A percentile compares a stretch with the other conserved stretches of the same genome.
These are phyloP conservation scores for Muscicapa striata DNA, from an alignment of 2,797 vertebrate species.

Conservation along the genomic window DNA sequence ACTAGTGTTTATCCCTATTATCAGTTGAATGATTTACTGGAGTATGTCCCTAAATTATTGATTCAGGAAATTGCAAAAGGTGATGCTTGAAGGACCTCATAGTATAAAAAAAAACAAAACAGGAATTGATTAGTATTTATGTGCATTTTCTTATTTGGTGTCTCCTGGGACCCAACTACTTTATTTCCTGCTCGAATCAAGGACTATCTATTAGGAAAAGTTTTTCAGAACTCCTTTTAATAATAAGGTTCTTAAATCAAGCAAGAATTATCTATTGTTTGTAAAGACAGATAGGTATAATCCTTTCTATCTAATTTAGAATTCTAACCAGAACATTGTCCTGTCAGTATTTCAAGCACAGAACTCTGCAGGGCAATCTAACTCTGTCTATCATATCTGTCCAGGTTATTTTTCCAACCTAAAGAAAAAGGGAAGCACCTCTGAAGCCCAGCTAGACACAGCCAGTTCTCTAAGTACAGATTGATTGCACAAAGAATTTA, in stretches of 20 bases:
- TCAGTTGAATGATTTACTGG: not conserved
- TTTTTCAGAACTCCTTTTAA: not conserved
- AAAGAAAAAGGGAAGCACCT: not conserved
- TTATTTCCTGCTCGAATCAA: not conserved
- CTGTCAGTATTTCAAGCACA: not conserved
- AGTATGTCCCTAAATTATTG: not conserved
- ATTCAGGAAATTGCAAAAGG: constrained; percentile 10
- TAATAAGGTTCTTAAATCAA: constrained; percentile 10
- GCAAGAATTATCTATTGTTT: not conserved
- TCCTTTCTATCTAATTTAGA: not conserved
- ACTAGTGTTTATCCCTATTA: not conserved
- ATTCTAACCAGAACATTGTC: not conserved
- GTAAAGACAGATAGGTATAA: not conserved
- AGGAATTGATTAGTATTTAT: not conserved
- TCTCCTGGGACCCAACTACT: not conserved
- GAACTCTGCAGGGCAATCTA: not conserved
- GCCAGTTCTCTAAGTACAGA: not conserved
- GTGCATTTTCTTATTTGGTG: not conserved
- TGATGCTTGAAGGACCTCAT: not conserved
- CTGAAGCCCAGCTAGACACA: not conserved
- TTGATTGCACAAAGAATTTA: not conserved
- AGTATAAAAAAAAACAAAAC: not conserved
- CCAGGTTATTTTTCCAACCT: not conserved
- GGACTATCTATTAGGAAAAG: not conserved
- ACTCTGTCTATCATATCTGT: not conserved